phyloP scores from a whole-genome alignment of 2,113 vertebrate genomes.

The Pitta sordida region DNA sequence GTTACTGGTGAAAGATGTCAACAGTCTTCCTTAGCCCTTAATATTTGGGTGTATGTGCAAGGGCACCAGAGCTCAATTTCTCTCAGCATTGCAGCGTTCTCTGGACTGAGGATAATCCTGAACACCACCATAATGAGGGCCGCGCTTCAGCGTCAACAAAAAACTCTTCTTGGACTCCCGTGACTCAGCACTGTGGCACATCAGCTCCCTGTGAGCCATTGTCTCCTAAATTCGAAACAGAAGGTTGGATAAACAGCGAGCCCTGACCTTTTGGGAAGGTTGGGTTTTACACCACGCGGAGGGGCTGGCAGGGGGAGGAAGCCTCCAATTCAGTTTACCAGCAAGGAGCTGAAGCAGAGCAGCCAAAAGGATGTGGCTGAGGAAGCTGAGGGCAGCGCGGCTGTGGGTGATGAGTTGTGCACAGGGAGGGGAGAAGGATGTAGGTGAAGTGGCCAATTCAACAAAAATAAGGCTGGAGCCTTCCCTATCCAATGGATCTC shows the following conservation, averaged over 20 bases:
- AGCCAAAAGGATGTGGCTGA: slow-evolving; percentile 54
- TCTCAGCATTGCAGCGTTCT: neutral
- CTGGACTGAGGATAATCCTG: neutral
- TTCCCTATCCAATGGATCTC: neutral
- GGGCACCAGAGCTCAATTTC: fast-evolving
- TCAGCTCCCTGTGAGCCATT: slow-evolving; percentile 38
- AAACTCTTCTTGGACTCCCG: slow-evolving; percentile 1
- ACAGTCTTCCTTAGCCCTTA: neutral
- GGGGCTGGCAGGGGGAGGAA: slow-evolving; percentile 35
- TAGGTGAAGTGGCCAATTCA: neutral
- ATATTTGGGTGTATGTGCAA: neutral
- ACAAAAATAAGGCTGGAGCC: neutral
- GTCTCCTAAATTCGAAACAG: slow-evolving; percentile 58
- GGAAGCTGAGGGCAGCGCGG: neutral
- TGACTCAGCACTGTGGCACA: slow-evolving; percentile 45
- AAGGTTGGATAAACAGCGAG: slow-evolving; percentile 24
- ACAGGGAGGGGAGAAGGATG: neutral
- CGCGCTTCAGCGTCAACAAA: neutral
- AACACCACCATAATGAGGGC: neutral
- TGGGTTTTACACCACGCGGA: slow-evolving; percentile 8
- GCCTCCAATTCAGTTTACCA: slow-evolving; percentile 38
- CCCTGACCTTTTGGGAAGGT: slow-evolving; percentile 57
- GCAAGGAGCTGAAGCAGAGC: neutral
- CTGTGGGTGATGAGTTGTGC: neutral
- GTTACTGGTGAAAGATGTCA: neutral